These are phyloP conservation scores for Siniperca chuatsi DNA, from an alignment of 2,113 vertebrate genomes.

Conservation along the genomic window DNA sequence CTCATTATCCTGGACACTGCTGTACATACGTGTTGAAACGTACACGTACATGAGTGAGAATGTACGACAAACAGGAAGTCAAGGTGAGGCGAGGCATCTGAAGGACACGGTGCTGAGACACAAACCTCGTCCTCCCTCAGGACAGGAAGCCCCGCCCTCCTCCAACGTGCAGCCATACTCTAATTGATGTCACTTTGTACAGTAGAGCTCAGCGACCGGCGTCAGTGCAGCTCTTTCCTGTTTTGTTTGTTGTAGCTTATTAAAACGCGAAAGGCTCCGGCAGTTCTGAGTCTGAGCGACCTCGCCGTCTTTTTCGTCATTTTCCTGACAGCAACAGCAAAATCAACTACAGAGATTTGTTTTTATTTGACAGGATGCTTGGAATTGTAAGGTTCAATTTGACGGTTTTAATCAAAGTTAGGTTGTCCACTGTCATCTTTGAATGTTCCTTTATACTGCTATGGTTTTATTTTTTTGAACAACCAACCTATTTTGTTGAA, in stretches of 20 bases:
- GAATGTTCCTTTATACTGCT: not conserved
- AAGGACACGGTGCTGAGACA: not conserved
- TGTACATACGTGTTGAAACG: slow-evolving; percentile 10
- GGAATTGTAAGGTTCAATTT: slow-evolving; percentile 5
- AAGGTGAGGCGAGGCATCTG: not conserved
- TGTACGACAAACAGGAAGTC: slow-evolving; percentile 31
- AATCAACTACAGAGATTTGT: not conserved
- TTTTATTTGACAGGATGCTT: slow-evolving; percentile 16
- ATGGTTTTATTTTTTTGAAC: not conserved
- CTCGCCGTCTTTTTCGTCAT: not conserved
- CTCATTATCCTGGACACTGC: not conserved
- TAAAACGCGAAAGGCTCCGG: not conserved
- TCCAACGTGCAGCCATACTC: slow-evolving; percentile 52
- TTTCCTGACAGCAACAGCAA: not conserved
- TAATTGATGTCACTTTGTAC: slow-evolving; percentile 65
- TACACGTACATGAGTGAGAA: slow-evolving; percentile 23
- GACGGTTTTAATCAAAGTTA: not conserved
- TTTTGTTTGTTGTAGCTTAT: slow-evolving; percentile 26
- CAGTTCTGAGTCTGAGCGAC: not conserved
- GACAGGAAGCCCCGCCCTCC: slow-evolving; percentile 46
- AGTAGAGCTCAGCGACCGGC: slow-evolving; percentile 24
- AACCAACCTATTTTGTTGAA: not conserved
- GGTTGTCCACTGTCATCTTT: not conserved
- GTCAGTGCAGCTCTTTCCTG: not conserved
- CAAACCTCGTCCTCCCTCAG: not conserved